Conservation (phyloP, 2,888 invertebrate genomes). For the Diaprepes abbreviatus region DNA sequence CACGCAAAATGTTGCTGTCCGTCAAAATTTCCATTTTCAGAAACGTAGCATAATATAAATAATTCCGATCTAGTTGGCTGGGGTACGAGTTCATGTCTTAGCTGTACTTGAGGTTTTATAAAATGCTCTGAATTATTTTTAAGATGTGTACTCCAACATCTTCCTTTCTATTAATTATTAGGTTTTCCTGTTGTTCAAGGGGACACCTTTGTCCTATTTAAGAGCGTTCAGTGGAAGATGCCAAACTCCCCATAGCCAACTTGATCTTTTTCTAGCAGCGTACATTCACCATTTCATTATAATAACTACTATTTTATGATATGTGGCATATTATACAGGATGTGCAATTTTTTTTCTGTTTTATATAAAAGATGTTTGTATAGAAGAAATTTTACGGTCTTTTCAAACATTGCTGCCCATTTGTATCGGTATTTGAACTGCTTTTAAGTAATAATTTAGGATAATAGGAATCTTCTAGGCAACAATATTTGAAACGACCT, state of each 20-base stretch:
- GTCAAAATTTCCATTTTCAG: conserved; percentile 45
- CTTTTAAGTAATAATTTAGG: conserved; percentile 45
- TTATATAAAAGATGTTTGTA: conserved; percentile 45
- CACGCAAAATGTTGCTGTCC: conserved; percentile 38
- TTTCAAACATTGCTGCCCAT: conserved; percentile 40
- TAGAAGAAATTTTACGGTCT: conserved; percentile 41
- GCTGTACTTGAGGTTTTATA: too few species aligned
- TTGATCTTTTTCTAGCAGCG: background rate
- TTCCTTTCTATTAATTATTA: too few species aligned
- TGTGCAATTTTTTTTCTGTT: conserved; percentile 49
- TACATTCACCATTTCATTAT: background rate
- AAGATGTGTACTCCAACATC: too few species aligned
- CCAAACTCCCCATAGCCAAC: background rate
- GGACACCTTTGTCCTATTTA: too few species aligned
- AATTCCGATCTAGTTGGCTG: background rate
- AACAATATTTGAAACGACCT: background rate
- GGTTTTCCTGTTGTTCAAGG: too few species aligned
- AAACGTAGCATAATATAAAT: conserved; percentile 17
- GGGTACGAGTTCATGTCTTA: too few species aligned
- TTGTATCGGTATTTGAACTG: conserved; percentile 46
- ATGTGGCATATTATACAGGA: background rate
- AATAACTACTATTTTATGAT: background rate
- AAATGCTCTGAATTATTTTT: too few species aligned
- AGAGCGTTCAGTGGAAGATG: too few species aligned
- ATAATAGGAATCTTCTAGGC: conserved; percentile 11